Base-by-base conservation (phyloP, 2,113 vertebrate genomes). In the Bubo bubo region DNA sequence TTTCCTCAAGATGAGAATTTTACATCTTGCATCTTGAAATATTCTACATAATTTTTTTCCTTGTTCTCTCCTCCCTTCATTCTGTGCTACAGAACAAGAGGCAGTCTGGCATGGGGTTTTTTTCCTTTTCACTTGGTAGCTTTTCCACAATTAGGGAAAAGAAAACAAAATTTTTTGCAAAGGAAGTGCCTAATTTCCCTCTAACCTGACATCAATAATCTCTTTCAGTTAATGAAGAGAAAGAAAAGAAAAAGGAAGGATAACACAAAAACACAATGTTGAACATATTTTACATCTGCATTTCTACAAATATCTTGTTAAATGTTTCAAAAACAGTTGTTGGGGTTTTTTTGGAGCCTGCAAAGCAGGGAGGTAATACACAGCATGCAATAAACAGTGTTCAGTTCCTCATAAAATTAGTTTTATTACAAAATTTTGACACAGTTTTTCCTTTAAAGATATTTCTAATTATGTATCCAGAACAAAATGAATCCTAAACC, bases 331-430 rank as follows among this genome's bases (percentile, higher is more conserved):
- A 72, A 21, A 35, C 71, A 23, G 2, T 4, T 23, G 5, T 21
- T 20, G 3, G 10, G 1, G 0, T 11, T 32, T 30, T 47, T 56
- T 24, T 39, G 1, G 41, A 77, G 58, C 15, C 63, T 79, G 41
- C 47, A 81, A 62, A 88, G n/a, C 53, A 89, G 81, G n/a, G 82
- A 68, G 21, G 22, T 3, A 67, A 73, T 28, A 45, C 34, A 26
- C 32, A 67, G 19, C 5, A 10, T 10, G 10, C 32, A 84, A 49
- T 13, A 62, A 74, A 72, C 5, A 37, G 14, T 5, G 7, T 23
- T 66, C 12, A 24, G 6, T 27, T 63, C 43, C n/a, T 68, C 43
- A 27, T 12, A 34, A 84, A 45, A 39, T 5, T 8, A 17, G 6
- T 23, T 82, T 64, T 28, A 39, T 26, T 37, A 34, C 3, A 17